A percentile compares a stretch with the other conserved stretches of the same genome.
Evolutionary conservation across 2,113 vertebrate genomes (phyloP).

Genomic region (Forbesichthys papilliferus): DNA sequence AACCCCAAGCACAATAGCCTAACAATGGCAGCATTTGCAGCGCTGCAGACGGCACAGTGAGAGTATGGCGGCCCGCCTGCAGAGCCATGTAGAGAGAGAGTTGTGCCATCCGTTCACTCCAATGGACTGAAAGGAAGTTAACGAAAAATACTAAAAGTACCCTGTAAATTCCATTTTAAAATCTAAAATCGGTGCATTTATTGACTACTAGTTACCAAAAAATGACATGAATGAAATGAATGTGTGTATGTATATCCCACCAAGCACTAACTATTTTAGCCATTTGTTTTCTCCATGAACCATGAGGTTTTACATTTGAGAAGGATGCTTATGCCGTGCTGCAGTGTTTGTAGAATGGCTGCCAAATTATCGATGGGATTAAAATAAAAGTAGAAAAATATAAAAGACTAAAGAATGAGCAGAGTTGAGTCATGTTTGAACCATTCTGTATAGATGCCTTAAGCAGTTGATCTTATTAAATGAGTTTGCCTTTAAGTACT

Average conservation of each 20-base stretch:
- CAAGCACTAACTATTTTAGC: too few species aligned
- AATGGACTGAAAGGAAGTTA: too few species aligned
- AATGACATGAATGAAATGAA: too few species aligned
- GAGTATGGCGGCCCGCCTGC: too few species aligned
- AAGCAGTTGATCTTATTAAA: conserved; percentile 63
- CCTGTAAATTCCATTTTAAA: too few species aligned
- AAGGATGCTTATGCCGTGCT: conserved; percentile 28
- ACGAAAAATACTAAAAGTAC: too few species aligned
- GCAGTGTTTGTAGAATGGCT: conserved; percentile 28
- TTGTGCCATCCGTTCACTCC: too few species aligned
- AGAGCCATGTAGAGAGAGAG: too few species aligned
- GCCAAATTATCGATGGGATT: conserved; percentile 43
- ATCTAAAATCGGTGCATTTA: background rate
- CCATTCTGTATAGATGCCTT: conserved; percentile 51
- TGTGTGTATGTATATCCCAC: too few species aligned
- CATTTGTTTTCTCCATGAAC: background rate
- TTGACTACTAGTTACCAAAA: background rate
- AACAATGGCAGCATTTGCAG: conserved; percentile 55
- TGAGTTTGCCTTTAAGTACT: conserved; percentile 48
- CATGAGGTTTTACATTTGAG: conserved; percentile 31
- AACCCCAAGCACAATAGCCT: conserved; percentile 26
- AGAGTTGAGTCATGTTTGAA: conserved; percentile 55
- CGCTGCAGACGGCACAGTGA: background rate
- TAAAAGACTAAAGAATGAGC: conserved; percentile 43
- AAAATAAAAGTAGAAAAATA: conserved; percentile 35